Evolutionary conservation across 2,888 invertebrate species (phyloP).

Genomic region (Drosophila peninsularis): DNA sequence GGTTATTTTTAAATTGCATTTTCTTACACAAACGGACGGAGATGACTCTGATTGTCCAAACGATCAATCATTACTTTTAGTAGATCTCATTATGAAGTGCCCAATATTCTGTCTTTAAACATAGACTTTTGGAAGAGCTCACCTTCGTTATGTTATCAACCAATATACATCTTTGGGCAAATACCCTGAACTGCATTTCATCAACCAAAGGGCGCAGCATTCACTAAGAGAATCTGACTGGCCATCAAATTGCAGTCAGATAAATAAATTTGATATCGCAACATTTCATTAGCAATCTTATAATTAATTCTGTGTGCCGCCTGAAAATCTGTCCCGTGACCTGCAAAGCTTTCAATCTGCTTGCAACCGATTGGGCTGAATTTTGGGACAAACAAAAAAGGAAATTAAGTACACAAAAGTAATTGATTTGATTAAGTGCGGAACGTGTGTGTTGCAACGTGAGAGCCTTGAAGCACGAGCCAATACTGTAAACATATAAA

Average conservation of each 20-base stretch:
- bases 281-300: not conserved
- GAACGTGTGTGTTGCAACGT: not conserved
- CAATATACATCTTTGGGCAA: too few species aligned
- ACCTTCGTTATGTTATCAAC: too few species aligned
- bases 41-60: too few species aligned
- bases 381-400: not conserved
- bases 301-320: not conserved
- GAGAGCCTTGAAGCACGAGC: not conserved
- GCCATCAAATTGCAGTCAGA: not conserved
- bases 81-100: too few species aligned
- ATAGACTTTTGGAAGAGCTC: too few species aligned
- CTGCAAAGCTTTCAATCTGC: not conserved
- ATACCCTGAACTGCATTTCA: too few species aligned
- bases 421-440: conserved; percentile 3
- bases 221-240: not conserved
- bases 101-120: too few species aligned
- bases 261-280: not conserved
- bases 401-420: not conserved
- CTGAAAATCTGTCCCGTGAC: not conserved
- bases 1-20: too few species aligned
- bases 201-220: not conserved
- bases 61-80: too few species aligned
- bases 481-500: not conserved
- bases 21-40: too few species aligned
- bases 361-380: not conserved